These are phyloP conservation scores for Macaria liturata DNA, from an alignment of 2,888 invertebrate genomes.

Conservation along the genomic window DNA sequence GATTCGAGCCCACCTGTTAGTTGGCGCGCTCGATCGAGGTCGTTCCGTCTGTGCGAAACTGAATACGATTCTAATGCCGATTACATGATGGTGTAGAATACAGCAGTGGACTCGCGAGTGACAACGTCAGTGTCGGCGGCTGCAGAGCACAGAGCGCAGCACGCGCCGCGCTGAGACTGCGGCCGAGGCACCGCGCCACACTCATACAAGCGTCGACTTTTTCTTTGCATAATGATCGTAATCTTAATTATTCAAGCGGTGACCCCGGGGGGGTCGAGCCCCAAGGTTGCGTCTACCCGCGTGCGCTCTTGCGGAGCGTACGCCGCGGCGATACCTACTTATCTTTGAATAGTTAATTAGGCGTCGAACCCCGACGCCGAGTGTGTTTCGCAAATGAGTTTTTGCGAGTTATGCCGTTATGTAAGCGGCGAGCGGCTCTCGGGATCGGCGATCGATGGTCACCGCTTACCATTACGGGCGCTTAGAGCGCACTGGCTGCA, in stretches of 20 bases:
- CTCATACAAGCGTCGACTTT: slow-evolving; percentile 24
- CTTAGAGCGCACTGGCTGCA: slow-evolving; percentile 28
- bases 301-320: slow-evolving; percentile 11
- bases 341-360: slow-evolving; percentile 52
- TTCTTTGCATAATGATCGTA: slow-evolving; percentile 36
- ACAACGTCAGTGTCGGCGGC: background rate
- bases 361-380: slow-evolving; percentile 35
- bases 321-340: slow-evolving; percentile 33
- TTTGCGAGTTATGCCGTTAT: slow-evolving; percentile 45
- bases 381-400: slow-evolving; percentile 49
- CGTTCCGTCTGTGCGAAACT: too few species aligned
- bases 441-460: slow-evolving; percentile 38
- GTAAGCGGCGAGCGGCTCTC: slow-evolving; percentile 30
- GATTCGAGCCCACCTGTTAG: slow-evolving; percentile 21
- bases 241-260: slow-evolving; percentile 38
- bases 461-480: slow-evolving; percentile 13
- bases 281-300: slow-evolving; percentile 32
- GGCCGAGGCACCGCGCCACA: slow-evolving; percentile 12
- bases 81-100: background rate
- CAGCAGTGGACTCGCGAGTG: too few species aligned
- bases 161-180: slow-evolving; percentile 4
- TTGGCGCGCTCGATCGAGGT: slow-evolving; percentile 8
- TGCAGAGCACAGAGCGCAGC: background rate
- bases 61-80: slow-evolving; percentile 9
- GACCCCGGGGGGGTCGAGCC: slow-evolving; percentile 37